phyloP scores from a whole-genome alignment of 2,888 invertebrate genomes.

The Parasteatoda lunata region DNA sequence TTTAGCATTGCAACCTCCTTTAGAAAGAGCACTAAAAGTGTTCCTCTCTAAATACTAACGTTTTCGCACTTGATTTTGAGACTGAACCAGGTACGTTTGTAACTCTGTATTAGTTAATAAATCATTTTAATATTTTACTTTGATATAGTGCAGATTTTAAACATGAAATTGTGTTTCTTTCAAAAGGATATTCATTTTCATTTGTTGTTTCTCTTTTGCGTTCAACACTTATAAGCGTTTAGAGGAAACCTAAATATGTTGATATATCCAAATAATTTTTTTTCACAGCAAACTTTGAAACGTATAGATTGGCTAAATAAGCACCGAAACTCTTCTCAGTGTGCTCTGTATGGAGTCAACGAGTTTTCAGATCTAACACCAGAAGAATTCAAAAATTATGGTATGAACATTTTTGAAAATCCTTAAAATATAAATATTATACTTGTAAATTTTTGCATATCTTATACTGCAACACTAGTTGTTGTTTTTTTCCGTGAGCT shows the following conservation, averaged over 20 bases:
- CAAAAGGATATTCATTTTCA: not conserved
- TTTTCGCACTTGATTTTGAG: too few species aligned
- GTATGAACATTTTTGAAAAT: constrained; percentile 22
- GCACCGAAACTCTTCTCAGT: constrained; percentile 72
- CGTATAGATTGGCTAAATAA: constrained; percentile 77
- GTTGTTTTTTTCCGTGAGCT: too few species aligned
- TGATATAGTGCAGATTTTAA: not conserved
- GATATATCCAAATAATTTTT: not conserved
- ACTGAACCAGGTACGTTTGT: too few species aligned
- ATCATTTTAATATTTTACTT: too few species aligned
- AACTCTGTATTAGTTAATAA: too few species aligned
- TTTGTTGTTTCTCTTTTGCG: not conserved
- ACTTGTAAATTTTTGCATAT: too few species aligned
- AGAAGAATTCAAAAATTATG: constrained; percentile 77
- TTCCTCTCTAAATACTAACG: too few species aligned
- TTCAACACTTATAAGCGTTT: not conserved
- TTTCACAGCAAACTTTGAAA: constrained; percentile 76
- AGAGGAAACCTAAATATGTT: not conserved
- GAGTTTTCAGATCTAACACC: constrained; percentile 80
- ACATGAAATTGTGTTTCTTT: not conserved
- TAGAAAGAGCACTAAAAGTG: too few species aligned
- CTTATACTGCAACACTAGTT: too few species aligned
- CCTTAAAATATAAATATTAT: too few species aligned
- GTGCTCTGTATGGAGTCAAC: constrained; percentile 79
- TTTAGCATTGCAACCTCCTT: too few species aligned